Conservation (phyloP, 2,888 invertebrate species). For the Chirona hameri region DNA sequence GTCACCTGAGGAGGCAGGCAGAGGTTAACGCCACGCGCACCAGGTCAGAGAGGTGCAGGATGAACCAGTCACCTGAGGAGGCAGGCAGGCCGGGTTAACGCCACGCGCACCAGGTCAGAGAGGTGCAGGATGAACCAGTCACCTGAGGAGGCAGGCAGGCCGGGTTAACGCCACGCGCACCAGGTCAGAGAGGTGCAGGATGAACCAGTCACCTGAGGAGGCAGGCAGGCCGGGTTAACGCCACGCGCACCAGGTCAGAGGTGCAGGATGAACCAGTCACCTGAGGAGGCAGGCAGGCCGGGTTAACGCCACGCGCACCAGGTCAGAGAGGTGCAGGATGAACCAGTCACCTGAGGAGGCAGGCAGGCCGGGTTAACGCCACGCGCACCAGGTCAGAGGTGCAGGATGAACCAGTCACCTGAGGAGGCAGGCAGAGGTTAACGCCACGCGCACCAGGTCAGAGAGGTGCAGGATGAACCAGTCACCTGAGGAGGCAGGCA, state of each 20-base stretch:
- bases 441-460: conserved; percentile 97
- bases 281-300: no score
- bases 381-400: conserved; percentile 1
- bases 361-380: no score
- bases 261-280: not conserved
- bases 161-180: conserved; percentile 99
- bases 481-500: conserved; percentile 55
- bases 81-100: no score
- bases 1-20: conserved; percentile 1
- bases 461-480: conserved; percentile 89
- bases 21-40: conserved; percentile 99
- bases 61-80: conserved; percentile 70
- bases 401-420: not conserved
- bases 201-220: conserved; percentile 70
- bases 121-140: not conserved
- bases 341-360: conserved; percentile 67
- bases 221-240: no score
- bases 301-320: conserved; percentile 99
- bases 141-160: no score
- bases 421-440: no score
- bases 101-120: not conserved
- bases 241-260: not conserved
- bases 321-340: conserved; percentile 88
- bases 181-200: conserved; percentile 89
- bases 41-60: conserved; percentile 89